Base-by-base conservation (phyloP, 1,140 invertebrate genomes). In the Armadillidium nasatum region DNA sequence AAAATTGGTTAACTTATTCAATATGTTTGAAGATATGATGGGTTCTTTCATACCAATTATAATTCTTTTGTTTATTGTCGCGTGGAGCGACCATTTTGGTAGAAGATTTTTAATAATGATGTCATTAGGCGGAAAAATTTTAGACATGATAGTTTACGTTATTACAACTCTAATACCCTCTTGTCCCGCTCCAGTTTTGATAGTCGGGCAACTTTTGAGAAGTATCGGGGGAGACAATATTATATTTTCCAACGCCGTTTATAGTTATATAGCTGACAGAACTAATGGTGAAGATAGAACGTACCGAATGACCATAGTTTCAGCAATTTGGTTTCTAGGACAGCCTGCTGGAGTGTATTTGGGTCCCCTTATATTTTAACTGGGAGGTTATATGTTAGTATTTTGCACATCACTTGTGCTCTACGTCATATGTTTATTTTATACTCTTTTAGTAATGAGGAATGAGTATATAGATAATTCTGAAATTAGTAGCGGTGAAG, bases 181-280 rank as follows among this genome's bases (percentile, higher is more conserved):
- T 10, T 71, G 69, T 21, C 69, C 75, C 13, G 67, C 60, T 46
- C 45, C 66, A 72, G 69, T 71, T 44, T 69, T 73, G 45, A n/a
- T 73, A 3, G n/a, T 74, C 0, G 76, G 50, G 13, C 71, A 44
- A 9, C 44, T 78, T 54, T 43, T 73, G 22, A 19, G 73, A 54
- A 72, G 73, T 66, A 19, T 78, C 0, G 75, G 75, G 4, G 75
- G 75, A 54, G 75, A 71, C 0, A 10, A 0, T 0, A 21, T 60
- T 4, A 11, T 76, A 22, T 54, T 76, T 15, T 67, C n/a, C 10
- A 76, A 72, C 50, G 75, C 75, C 22, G 70, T 60, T 10, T 76
- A 76, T 70, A 76, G 75, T 50, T 76, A 66, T 70, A 72, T 76
- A 33, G 71, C 71, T 4, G 75, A 76, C 50, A 60, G 60, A n/a